Evolutionary conservation across 2,888 invertebrate species (phyloP).

Genomic region (Odontomyia ornata): DNA sequence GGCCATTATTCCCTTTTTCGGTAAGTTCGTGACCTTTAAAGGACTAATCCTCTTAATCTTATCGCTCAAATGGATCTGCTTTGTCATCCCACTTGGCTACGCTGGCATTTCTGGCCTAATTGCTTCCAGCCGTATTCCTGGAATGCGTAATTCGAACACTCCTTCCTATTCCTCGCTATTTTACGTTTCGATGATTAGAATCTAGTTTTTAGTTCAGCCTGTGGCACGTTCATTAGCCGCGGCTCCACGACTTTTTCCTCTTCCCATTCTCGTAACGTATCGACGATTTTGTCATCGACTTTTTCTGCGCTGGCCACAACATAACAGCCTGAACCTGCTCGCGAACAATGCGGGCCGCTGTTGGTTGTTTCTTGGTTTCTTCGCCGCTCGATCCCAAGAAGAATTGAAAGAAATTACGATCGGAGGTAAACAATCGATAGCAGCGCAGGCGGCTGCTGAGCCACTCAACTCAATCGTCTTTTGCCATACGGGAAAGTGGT

Average conservation of each 20-base stretch:
- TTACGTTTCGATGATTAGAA: background rate
- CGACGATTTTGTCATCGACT: background rate
- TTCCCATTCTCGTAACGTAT: background rate
- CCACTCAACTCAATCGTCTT: background rate
- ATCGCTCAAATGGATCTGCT: background rate
- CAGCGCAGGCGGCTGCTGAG: conserved; percentile 48
- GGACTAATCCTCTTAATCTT: background rate
- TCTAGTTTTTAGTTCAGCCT: background rate
- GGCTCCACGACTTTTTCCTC: background rate
- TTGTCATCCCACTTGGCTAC: background rate
- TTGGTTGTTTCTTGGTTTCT: no score
- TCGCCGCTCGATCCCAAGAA: conserved; percentile 6
- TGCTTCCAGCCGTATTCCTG: background rate
- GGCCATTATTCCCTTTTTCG: conserved; percentile 10
- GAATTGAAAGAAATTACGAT: conserved; percentile 36
- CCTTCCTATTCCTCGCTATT: no score
- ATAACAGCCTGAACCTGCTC: background rate
- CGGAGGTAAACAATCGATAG: conserved; percentile 51
- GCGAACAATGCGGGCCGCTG: conserved; percentile 28
- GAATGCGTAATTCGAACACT: no score
- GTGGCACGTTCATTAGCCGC: background rate
- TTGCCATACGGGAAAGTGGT: background rate
- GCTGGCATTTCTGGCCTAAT: background rate
- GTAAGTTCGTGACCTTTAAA: conserved; percentile 7
- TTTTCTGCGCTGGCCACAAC: background rate